These are phyloP conservation scores for Macrophya alboannulata DNA, from an alignment of 2,888 invertebrate genomes.

Conservation along the genomic window DNA sequence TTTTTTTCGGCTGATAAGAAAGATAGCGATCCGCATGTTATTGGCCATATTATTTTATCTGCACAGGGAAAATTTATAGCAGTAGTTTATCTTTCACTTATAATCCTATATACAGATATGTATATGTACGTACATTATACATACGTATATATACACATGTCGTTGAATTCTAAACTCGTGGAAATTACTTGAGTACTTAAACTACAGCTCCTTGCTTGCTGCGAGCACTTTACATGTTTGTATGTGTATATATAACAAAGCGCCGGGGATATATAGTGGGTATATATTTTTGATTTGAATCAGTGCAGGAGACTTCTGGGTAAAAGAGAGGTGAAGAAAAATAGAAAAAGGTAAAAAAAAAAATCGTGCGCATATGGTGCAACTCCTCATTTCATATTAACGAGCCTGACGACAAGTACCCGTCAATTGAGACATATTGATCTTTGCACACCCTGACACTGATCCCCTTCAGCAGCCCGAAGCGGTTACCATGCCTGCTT, in stretches of 20 bases:
- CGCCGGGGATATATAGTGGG: not conserved
- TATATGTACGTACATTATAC: no score
- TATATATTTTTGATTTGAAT: not conserved
- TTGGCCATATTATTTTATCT: not conserved
- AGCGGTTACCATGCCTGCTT: slow-evolving; percentile 8
- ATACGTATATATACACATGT: not conserved
- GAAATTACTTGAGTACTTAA: not conserved
- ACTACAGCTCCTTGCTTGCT: not conserved
- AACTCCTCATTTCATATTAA: slow-evolving; percentile 45
- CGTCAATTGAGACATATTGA: slow-evolving; percentile 56
- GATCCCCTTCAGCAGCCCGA: slow-evolving; percentile 48
- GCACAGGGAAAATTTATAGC: not conserved
- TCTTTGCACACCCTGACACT: slow-evolving; percentile 53
- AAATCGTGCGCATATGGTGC: not conserved
- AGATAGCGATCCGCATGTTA: not conserved
- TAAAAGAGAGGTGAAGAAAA: not conserved
- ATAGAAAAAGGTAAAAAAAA: not conserved
- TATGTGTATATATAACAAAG: no score
- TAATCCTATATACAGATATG: not conserved
- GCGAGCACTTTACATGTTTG: not conserved
- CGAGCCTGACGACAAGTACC: slow-evolving; percentile 46
- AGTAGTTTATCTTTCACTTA: not conserved
- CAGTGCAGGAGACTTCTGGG: not conserved
- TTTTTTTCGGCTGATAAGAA: not conserved
- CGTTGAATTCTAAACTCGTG: not conserved